phyloP scores from a whole-genome alignment of 1,140 invertebrate genomes.

The Temnothorax curvispinosus region DNA sequence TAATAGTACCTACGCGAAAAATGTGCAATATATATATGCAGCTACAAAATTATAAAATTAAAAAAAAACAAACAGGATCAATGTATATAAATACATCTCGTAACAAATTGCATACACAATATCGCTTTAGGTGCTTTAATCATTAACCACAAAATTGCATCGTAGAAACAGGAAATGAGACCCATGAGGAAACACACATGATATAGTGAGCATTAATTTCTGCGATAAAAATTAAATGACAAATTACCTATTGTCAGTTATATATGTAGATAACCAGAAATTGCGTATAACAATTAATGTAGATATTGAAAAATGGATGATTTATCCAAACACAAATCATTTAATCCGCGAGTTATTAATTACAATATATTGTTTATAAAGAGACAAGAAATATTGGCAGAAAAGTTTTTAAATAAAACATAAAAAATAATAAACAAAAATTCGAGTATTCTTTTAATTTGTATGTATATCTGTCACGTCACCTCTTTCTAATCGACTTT shows the following conservation, averaged over 20 bases:
- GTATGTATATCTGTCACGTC: neutral
- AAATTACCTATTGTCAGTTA: constrained; percentile 8
- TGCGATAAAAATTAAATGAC: constrained; percentile 12
- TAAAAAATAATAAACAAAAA: neutral
- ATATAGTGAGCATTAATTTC: constrained; percentile 33
- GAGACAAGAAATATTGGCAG: neutral
- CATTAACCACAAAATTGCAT: neutral
- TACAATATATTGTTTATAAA: neutral
- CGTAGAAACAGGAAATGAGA: constrained; percentile 16
- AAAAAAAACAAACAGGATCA: too few relatives aligned
- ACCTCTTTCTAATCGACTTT: neutral
- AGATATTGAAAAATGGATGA: neutral
- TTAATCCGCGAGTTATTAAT: neutral
- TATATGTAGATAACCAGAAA: neutral
- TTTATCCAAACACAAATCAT: neutral
- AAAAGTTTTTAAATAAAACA: neutral
- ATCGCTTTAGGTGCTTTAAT: constrained; percentile 37
- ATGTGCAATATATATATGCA: neutral
- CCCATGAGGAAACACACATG: neutral
- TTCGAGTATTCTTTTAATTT: neutral
- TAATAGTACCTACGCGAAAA: neutral
- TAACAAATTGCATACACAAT: constrained; percentile 17
- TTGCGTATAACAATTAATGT: neutral
- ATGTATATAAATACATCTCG: neutral
- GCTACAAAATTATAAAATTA: neutral